Conservation (phyloP, 2,113 vertebrate species). For the Prolemur simus region DNA sequence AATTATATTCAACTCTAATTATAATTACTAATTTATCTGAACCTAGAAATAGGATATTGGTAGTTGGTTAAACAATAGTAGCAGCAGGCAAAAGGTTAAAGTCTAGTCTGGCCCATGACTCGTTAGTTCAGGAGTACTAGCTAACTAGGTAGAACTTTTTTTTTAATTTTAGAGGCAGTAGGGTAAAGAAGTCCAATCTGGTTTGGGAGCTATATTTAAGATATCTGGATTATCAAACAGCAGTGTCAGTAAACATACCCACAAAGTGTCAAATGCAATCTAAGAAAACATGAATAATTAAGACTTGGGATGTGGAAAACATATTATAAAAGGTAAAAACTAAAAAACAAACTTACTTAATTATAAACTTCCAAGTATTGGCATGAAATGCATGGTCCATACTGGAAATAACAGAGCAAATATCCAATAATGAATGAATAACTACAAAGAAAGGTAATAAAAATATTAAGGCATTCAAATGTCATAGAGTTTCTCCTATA, state of each 20-base stretch:
- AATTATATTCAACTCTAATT: not conserved
- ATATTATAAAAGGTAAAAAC: slow-evolving; percentile 32
- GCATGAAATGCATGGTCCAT: slow-evolving; percentile 97
- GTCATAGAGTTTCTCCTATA: not conserved
- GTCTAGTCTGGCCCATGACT: not conserved
- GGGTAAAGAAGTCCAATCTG: not conserved
- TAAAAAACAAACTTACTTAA: slow-evolving; percentile 89
- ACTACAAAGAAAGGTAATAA: slow-evolving; percentile 83
- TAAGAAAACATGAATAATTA: slow-evolving; percentile 8
- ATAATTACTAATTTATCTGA: not conserved
- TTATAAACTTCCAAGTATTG: slow-evolving; percentile 97
- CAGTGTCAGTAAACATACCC: not conserved
- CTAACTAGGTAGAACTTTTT: not conserved
- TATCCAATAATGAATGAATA: slow-evolving; percentile 94
- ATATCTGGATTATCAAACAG: not conserved
- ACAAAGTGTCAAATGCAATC: not conserved
- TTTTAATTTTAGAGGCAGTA: not conserved
- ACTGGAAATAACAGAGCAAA: slow-evolving; percentile 92
- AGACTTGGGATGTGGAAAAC: not conserved
- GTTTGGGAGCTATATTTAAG: not conserved
- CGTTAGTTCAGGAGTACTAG: not conserved
- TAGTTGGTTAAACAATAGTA: not conserved
- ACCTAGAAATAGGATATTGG: not conserved
- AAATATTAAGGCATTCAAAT: slow-evolving; percentile 36
- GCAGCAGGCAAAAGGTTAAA: not conserved